These are phyloP conservation scores for Callospermophilus lateralis DNA, from an alignment of 2,113 vertebrate species.

Conservation along the genomic window DNA sequence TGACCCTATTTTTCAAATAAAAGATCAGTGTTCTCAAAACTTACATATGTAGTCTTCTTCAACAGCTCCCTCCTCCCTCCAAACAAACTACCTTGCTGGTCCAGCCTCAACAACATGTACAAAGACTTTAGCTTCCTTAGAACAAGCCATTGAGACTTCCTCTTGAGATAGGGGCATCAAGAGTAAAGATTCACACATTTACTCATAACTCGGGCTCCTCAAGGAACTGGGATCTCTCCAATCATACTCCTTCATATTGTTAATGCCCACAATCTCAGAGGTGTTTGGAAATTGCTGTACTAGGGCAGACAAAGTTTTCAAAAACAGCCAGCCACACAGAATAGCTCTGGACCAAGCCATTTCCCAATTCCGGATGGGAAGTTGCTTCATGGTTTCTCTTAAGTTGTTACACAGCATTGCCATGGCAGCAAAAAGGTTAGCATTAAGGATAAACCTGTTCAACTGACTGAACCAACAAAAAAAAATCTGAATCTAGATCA, in stretches of 20 bases:
- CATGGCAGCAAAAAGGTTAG: conserved; percentile 65
- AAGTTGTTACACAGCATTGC: conserved; percentile 55
- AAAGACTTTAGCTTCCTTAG: conserved; percentile 80
- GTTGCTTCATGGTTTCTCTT: conserved; percentile 77
- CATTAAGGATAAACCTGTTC: conserved; percentile 79
- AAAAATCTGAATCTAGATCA: conserved; percentile 69
- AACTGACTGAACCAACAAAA: conserved; percentile 81
- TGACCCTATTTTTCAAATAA: conserved; percentile 84
- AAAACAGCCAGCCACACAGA: conserved; percentile 80
- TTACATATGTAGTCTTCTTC: conserved; percentile 80
- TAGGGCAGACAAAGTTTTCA: conserved; percentile 70
- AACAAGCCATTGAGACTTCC: conserved; percentile 78
- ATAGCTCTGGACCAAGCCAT: conserved; percentile 72
- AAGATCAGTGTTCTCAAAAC: conserved; percentile 83
- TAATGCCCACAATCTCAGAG: conserved; percentile 75
- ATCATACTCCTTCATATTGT: conserved; percentile 49
- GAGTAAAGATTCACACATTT: conserved; percentile 70
- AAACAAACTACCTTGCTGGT: conserved; percentile 82
- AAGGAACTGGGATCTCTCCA: conserved; percentile 61
- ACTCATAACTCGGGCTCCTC: conserved; percentile 73
- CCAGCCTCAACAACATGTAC: conserved; percentile 81
- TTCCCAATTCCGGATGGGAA: conserved; percentile 79
- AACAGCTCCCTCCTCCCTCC: conserved; percentile 82
- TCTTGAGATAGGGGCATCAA: conserved; percentile 77
- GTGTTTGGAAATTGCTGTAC: conserved; percentile 74